phyloP scores from a whole-genome alignment of 1,140 invertebrate species.

The Pseudoatta argentina region DNA sequence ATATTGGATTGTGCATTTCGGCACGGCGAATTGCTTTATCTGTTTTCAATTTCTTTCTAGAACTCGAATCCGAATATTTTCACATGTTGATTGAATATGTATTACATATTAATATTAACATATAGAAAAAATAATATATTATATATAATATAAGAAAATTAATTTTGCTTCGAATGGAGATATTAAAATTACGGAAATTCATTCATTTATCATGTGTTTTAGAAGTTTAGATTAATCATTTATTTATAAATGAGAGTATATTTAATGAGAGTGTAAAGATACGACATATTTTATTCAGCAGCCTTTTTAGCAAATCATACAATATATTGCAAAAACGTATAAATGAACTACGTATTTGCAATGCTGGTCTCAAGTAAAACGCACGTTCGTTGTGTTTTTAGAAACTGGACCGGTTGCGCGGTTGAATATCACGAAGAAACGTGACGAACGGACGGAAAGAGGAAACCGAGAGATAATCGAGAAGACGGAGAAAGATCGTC shows the following conservation, averaged over 20 bases:
- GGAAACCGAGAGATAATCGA: slow-evolving; percentile 68
- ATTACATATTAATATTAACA: neutral
- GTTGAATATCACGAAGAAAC: slow-evolving; percentile 74
- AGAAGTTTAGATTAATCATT: neutral
- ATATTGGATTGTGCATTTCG: neutral
- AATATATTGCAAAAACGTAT: neutral
- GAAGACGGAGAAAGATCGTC: slow-evolving; percentile 61
- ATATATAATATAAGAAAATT: neutral
- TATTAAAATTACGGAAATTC: neutral
- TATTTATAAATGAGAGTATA: no score
- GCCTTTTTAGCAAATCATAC: neutral
- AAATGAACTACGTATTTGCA: slow-evolving; percentile 23
- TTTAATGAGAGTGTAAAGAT: neutral
- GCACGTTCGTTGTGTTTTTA: slow-evolving; percentile 44
- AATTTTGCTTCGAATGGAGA: neutral
- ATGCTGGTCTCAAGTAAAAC: slow-evolving; percentile 40
- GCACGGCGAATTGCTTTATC: neutral
- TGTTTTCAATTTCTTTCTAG: neutral
- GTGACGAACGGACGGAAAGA: slow-evolving; percentile 72
- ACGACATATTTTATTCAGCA: neutral
- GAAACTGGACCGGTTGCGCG: slow-evolving; percentile 34
- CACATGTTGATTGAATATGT: neutral
- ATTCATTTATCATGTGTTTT: neutral
- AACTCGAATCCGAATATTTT: neutral
- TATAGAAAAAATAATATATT: neutral